Evolutionary conservation across 2,888 invertebrate genomes (phyloP), one percentile per base, ranked within the genome.

Genomic region (Xanthia togata): DNA sequence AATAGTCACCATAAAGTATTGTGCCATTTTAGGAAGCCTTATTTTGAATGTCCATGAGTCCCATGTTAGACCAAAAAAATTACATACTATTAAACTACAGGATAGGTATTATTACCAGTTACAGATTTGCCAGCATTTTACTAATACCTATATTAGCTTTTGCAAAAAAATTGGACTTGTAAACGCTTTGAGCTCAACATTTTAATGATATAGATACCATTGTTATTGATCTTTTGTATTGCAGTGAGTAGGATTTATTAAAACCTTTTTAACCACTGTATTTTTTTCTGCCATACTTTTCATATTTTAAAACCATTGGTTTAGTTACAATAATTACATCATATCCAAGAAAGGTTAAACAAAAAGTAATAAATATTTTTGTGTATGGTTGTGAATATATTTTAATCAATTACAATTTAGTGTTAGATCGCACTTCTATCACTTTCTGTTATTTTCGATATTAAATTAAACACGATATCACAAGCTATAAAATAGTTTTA

Each of bases 401-500:
- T 79, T 76, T 57, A 70, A 73, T 74, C 9, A 35, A 79, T 72
- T 65, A 62, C 73, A 68, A 60, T 62, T 77, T 73, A 80, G 62
- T 74, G 44, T 76, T 82, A 79, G 71, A 73, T 73, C n/a, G 82
- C 87, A 88, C 82, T 81, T 81, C 47, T 79, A 67, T 76, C 78
- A 82, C 78, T 50, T 83, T 87, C 64, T 71, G 80, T 87, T 82
- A 65, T 77, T 59, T 75, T 78, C 53, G 14, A 73, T 76, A 79
- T 73, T 78, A 78, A 82, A 85, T 82, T 83, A 85, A 88, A 87
- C 77, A 87, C 78, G 26, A 69, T 70, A 76, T 81, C 73, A 84
- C 80, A 86, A 86, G 79, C 71, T 84, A 84, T 47, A 70, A 87
- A 85, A 83, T 73, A 53, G 64, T 87, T 88, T 87, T 82, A 88